Evolutionary conservation across 2,113 vertebrate species (phyloP), one percentile per base, ranked within the genome.

Genomic region (Drymodes brunneopygia): DNA sequence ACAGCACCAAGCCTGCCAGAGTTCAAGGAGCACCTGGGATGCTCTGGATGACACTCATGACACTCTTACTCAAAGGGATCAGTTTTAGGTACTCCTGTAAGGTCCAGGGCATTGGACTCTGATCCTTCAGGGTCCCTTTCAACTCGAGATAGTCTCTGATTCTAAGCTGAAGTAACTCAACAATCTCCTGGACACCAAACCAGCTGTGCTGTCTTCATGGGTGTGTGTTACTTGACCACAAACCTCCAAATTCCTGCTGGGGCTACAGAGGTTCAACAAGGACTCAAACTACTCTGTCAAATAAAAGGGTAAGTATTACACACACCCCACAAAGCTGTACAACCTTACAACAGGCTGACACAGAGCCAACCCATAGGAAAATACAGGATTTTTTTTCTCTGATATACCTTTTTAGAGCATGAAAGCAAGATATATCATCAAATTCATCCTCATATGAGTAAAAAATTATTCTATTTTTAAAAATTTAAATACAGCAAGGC

Each of bases 41-140:
- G 54, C 62, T 57, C n/a, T 53, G 45, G 38, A 31, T 4, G 2
- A 72, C 0, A 2, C 29, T 78, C 21, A 51, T 1, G 1, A 64
- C 0, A 1, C 31, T 73, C 27, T 69, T 0, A 54, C 27, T n/a
- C 65, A 36, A 5, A 31, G 2, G 6, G 23, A 44, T 88, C 67
- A 70, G 28, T 35, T 61, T 47, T 22, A 69, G 50, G n/a, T n/a
- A 74, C 28, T 36, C 16, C 60, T 70, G 17, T 1, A 3, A 51
- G 25, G 23, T 64, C 12, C 24, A 64, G 29, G 15, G 48, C 72
- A 15, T 13, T 60, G 69, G 6, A 53, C 12, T 56, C 40, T 11
- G 24, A 40, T 33, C 18, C 35, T 65, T 51, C 60, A 7, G 12
- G 8, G 18, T 61, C 18, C 15, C 54, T 66, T 92, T 36, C 42